phyloP scores from a whole-genome alignment of 2,113 vertebrate species.

The Callopanchax toddi region DNA sequence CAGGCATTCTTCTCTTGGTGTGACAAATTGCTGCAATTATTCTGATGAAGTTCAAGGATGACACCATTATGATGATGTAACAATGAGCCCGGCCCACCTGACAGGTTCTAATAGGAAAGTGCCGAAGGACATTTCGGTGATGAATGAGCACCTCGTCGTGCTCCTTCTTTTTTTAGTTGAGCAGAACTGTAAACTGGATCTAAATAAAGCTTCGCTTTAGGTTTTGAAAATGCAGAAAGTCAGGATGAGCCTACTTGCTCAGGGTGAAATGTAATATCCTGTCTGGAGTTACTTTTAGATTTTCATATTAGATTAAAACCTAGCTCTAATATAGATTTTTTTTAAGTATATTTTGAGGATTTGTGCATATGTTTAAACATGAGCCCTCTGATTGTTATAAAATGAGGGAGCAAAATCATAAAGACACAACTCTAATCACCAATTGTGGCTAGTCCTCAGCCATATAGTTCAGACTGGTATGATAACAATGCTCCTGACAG shows the following conservation, averaged over 20 bases:
- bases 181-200: conserved; percentile 36
- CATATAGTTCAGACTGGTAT: too few species aligned
- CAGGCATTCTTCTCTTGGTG: conserved; percentile 45
- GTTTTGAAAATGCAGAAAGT: conserved; percentile 14
- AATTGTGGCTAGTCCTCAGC: too few species aligned
- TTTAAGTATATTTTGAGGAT: conserved; percentile 14
- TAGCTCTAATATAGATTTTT: conserved; percentile 30
- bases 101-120: conserved; percentile 71
- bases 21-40: conserved; percentile 80
- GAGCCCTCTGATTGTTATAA: too few species aligned
- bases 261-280: conserved; percentile 56
- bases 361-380: neutral
- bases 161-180: conserved; percentile 41
- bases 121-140: conserved; percentile 68
- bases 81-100: conserved; percentile 70
- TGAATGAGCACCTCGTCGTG: conserved; percentile 59
- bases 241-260: conserved; percentile 11
- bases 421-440: too few species aligned
- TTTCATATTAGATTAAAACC: conserved; percentile 28
- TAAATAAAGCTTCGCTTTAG: conserved; percentile 40
- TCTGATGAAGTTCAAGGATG: conserved; percentile 81
- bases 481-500: too few species aligned
- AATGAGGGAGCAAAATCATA: too few species aligned
- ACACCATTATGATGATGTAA: conserved; percentile 76
- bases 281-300: conserved; percentile 33